Evolutionary conservation across 2,797 vertebrate genomes (phyloP).

Genomic region (Cyclopterus lumpus): DNA sequence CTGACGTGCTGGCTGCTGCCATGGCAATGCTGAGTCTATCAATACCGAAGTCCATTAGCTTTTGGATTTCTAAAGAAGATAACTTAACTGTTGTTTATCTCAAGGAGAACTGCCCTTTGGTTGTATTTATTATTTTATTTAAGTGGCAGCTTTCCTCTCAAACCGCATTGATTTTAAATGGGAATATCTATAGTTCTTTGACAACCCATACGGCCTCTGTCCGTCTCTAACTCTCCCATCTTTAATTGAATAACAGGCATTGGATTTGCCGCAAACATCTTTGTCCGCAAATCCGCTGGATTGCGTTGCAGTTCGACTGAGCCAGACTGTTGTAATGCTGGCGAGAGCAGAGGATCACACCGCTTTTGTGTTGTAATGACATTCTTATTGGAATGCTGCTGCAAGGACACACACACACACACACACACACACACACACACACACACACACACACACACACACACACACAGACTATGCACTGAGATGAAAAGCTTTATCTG

Average conservation of each 20-base stretch:
- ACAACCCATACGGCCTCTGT: conserved; percentile 6
- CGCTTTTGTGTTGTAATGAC: conserved; percentile 58
- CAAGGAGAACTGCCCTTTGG: background rate
- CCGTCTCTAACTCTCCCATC: background rate
- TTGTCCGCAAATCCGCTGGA: conserved; percentile 9
- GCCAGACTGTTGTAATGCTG: conserved; percentile 11
- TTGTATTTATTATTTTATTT: background rate
- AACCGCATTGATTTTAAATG: background rate
- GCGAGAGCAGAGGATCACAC: conserved; percentile 43
- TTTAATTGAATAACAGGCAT: conserved; percentile 23
- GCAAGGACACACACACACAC: conserved; percentile 11
- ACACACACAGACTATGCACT: conserved; percentile 9
- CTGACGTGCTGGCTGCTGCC: background rate
- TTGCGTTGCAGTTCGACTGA: conserved; percentile 5
- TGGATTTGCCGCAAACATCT: conserved; percentile 7
- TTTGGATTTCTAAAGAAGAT: background rate
- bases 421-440: conserved; percentile 2
- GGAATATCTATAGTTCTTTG: conserved; percentile 9
- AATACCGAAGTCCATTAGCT: background rate
- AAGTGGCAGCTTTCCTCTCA: background rate
- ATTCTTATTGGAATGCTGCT: conserved; percentile 51
- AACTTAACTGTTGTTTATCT: background rate
- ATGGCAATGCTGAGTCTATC: conserved; percentile 12
- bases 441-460: conserved; percentile 13
- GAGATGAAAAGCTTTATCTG: conserved; percentile 38